Evolutionary conservation across 2,888 invertebrate genomes (phyloP), one percentile per base, ranked within the genome.

Genomic region (Eupithecia tripunctaria): DNA sequence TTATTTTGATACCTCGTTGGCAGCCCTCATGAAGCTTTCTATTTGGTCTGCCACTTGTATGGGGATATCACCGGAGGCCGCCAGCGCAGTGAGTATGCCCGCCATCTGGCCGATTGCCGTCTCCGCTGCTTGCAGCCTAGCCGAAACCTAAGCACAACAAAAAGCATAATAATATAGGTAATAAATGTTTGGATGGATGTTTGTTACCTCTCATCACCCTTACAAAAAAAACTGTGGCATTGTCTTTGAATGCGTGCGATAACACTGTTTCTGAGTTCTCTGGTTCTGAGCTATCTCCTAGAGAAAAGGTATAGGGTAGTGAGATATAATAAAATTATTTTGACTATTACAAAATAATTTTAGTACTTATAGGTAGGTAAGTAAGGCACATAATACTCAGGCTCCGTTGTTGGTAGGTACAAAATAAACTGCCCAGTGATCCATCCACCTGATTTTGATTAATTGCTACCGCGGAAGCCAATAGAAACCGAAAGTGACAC

Each of bases 81-180:
- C 88, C 73, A 90, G 79, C 74, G 85, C 82, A 1, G 89, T 87
- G 25, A 91, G 81, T 43, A 91, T 79, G 0, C 82, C 87, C 0
- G 86, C 83, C 87, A 90, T 84, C 18, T 86, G 85, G 0, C 71
- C 73, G n/a, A 91, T 85, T 0, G 86, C 88, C 32, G 81, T 77
- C 63, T 91, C 91, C 0, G 89, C 89, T 2, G 90, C 89, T 43
- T 82, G 78, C 7, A 89, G 82, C 0, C 89, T 83, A 3, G 88
- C 89, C 1, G 84, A 76, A 38, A 90, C 83, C 90, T 90, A 47
- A 14, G 21, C 8, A 12, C 18, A 60, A 60, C 2, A 63, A 7
- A 62, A 29, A 51, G 21, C 51, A 32, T 6, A 32, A 4, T 4
- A 1, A 32, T 32, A 32, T 32, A n/a, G n/a, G n/a, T n/a, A n/a